Conservation (phyloP, 2,797 vertebrate genomes). For the Octomys mimax region DNA sequence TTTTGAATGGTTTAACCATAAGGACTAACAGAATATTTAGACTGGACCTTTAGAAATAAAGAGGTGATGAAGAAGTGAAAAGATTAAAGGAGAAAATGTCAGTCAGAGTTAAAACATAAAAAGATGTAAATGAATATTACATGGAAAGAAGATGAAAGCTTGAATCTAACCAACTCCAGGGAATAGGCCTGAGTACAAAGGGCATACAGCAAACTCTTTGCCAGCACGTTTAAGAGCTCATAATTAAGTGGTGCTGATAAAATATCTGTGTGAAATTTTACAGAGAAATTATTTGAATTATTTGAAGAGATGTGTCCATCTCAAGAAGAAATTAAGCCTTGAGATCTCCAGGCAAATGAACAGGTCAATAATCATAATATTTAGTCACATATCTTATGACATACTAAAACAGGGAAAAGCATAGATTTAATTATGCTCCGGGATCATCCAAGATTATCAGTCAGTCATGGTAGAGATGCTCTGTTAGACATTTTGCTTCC, state of each 20-base stretch:
- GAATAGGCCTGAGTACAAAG: neutral
- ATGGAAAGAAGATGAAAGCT: neutral
- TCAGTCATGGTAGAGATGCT: neutral
- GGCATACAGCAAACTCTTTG: neutral
- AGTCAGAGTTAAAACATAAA: neutral
- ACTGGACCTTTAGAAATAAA: conserved; percentile 4
- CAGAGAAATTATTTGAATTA: neutral
- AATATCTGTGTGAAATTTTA: neutral
- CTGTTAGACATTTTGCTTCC: neutral
- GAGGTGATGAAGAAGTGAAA: conserved; percentile 25
- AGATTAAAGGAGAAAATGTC: neutral
- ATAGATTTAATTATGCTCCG: neutral
- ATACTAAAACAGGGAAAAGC: neutral
- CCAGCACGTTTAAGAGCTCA: neutral
- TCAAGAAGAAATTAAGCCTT: conserved; percentile 6
- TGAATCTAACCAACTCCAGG: neutral
- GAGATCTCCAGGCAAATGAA: neutral
- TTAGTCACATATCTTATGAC: neutral
- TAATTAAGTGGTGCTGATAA: neutral
- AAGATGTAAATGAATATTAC: neutral
- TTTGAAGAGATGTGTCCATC: neutral
- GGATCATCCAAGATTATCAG: neutral
- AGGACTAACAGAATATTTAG: conserved; percentile 25
- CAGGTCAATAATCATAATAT: neutral
- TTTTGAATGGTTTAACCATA: neutral